A percentile compares a stretch with the other conserved stretches of the same genome.
These are phyloP conservation scores for Brachyopa scutellaris DNA, from an alignment of 2,888 invertebrate species.

Conservation along the genomic window DNA sequence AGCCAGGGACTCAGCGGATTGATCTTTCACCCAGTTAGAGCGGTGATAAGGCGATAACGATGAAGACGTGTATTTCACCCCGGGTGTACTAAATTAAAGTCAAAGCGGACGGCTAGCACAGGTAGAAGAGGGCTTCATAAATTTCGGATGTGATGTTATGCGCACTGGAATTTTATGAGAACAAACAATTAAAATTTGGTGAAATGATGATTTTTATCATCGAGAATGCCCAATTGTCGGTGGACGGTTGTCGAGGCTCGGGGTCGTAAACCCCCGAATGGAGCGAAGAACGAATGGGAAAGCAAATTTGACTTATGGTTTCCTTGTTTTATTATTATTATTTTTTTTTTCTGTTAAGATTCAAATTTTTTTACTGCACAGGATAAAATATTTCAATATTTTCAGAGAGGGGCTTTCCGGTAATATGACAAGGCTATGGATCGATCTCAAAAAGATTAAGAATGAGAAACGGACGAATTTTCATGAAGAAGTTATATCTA, in stretches of 20 bases:
- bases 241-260: neutral
- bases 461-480: too few species aligned
- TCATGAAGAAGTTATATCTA: too few species aligned
- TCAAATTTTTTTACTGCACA: too few species aligned
- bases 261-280: slow-evolving; percentile 38
- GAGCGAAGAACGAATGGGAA: slow-evolving; percentile 11
- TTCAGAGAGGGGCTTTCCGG: too few species aligned
- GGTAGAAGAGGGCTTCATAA: slow-evolving; percentile 62
- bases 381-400: too few species aligned
- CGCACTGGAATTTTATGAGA: slow-evolving; percentile 67
- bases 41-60: slow-evolving; percentile 67
- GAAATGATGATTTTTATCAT: slow-evolving; percentile 67
- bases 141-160: slow-evolving; percentile 69
- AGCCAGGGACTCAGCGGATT: slow-evolving; percentile 33
- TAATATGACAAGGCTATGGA: too few species aligned
- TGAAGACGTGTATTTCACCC: slow-evolving; percentile 69
- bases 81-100: slow-evolving; percentile 60
- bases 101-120: slow-evolving; percentile 24
- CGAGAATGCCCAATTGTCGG: slow-evolving; percentile 1
- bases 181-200: slow-evolving; percentile 69
- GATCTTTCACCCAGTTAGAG: slow-evolving; percentile 72
- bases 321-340: slow-evolving; percentile 27
- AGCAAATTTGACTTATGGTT: slow-evolving; percentile 58
- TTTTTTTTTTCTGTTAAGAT: neutral
- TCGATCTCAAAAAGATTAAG: too few species aligned